Evolutionary conservation across 1,140 invertebrate species (phyloP).

Genomic region (Mamestra configurata): DNA sequence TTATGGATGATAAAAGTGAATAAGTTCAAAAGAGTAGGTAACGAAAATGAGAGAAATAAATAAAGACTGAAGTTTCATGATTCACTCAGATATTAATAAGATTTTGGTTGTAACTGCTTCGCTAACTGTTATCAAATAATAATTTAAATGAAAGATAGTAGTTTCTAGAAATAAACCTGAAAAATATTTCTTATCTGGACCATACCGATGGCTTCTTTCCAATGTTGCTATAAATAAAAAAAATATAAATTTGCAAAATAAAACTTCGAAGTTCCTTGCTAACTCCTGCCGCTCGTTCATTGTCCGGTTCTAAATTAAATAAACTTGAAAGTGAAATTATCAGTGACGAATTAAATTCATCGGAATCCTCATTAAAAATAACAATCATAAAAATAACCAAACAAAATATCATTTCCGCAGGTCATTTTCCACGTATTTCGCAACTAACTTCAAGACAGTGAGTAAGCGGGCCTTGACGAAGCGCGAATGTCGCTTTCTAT

Average conservation of each 20-base stretch:
- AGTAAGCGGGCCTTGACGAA: conserved; percentile 86
- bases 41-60: too few species aligned
- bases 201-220: background rate
- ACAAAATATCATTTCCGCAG: conserved; percentile 63
- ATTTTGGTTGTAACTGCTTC: too few species aligned
- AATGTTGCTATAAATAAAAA: conserved; percentile 20
- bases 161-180: conserved; percentile 6
- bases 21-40: too few species aligned
- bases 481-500: conserved; percentile 83
- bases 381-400: conserved; percentile 53
- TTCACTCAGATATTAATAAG: too few species aligned
- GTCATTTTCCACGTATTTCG: conserved; percentile 71
- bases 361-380: background rate
- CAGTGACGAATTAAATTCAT: conserved; percentile 19
- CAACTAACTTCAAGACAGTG: conserved; percentile 85
- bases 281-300: conserved; percentile 3
- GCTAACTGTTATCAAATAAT: too few species aligned
- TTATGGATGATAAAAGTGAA: too few species aligned
- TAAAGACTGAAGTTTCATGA: too few species aligned
- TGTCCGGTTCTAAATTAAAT: conserved; percentile 28
- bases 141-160: background rate
- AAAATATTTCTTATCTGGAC: background rate
- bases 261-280: conserved; percentile 5
- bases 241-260: conserved; percentile 21
- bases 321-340: conserved; percentile 43